Percentiles rank a stretch among this genome's conserved stretches.
phyloP scores from a whole-genome alignment of 2,797 vertebrate species.

The Diplodus sargus region DNA sequence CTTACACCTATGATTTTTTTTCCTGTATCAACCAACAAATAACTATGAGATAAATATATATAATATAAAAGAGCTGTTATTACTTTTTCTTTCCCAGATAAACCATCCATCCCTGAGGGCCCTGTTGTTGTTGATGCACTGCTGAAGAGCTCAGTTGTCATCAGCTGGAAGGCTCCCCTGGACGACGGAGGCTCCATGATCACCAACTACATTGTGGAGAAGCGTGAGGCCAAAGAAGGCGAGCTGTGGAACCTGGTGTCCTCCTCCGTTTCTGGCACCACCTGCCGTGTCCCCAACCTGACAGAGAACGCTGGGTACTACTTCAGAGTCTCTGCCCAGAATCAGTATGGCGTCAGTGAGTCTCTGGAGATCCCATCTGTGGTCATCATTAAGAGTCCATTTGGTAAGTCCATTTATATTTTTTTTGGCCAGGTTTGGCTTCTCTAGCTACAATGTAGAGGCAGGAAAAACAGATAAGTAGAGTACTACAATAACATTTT shows the following conservation, averaged over 20 bases:
- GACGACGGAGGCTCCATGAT: constrained; percentile 97
- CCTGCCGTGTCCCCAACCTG: constrained; percentile 94
- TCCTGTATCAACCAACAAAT: not conserved
- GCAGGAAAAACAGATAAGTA: not conserved
- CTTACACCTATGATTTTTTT: not conserved
- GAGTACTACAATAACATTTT: constrained; percentile 6
- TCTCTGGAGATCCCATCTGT: constrained; percentile 93
- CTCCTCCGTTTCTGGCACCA: constrained; percentile 93
- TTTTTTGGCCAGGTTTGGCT: not conserved
- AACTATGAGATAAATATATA: not conserved
- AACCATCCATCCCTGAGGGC: constrained; percentile 93
- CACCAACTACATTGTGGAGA: constrained; percentile 98
- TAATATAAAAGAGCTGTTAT: not conserved
- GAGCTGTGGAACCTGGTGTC: constrained; percentile 96
- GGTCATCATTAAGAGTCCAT: constrained; percentile 95
- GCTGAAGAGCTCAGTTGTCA: constrained; percentile 93
- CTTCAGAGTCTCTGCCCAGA: constrained; percentile 98
- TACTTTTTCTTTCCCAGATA: constrained; percentile 85
- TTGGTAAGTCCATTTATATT: constrained; percentile 85
- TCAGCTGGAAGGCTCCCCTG: constrained; percentile 96
- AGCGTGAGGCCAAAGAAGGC: constrained; percentile 96
- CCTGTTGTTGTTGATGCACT: constrained; percentile 94
- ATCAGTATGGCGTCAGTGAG: constrained; percentile 95
- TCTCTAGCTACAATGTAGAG: not conserved
- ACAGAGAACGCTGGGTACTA: constrained; percentile 97